A percentile compares a stretch with the other conserved stretches of the same genome.
These are phyloP conservation scores for Chloroceryle amazona DNA, from an alignment of 2,797 vertebrate genomes.

Conservation along the genomic window DNA sequence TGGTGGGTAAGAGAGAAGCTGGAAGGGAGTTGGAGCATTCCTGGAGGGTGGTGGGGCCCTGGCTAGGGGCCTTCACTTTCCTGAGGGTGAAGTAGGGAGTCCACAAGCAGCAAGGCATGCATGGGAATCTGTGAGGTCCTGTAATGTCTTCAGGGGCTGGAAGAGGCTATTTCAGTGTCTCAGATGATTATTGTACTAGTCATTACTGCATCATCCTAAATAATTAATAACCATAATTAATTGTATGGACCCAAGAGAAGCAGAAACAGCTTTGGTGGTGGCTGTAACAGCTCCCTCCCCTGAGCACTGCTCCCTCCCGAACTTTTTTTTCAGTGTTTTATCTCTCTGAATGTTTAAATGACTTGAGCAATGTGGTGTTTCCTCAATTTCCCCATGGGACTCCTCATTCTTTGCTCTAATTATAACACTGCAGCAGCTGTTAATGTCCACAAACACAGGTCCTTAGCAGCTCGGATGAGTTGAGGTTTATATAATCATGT, in stretches of 20 bases:
- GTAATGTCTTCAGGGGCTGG: neutral
- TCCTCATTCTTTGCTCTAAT: slow-evolving; percentile 16
- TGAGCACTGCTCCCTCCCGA: neutral
- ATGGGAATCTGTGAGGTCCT: neutral
- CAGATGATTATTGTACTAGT: neutral
- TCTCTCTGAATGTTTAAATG: slow-evolving; percentile 25
- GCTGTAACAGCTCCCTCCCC: neutral
- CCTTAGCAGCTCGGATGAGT: neutral
- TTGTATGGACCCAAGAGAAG: neutral
- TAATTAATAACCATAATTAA: slow-evolving; percentile 40
- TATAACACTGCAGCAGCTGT: neutral
- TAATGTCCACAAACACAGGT: slow-evolving; percentile 17
- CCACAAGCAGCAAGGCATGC: neutral
- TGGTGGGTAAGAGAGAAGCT: neutral
- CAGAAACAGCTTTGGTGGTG: neutral
- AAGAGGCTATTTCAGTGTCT: neutral
- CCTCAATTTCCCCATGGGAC: neutral
- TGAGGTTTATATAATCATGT: slow-evolving; percentile 48
- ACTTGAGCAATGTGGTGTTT: slow-evolving; percentile 39
- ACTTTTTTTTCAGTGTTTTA: slow-evolving; percentile 4
- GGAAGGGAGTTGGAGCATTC: neutral
- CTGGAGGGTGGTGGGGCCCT: neutral
- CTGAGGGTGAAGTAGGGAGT: neutral
- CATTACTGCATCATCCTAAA: neutral
- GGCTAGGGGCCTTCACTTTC: neutral